phyloP scores from a whole-genome alignment of 2,797 vertebrate species.

The Muscicapa striata region DNA sequence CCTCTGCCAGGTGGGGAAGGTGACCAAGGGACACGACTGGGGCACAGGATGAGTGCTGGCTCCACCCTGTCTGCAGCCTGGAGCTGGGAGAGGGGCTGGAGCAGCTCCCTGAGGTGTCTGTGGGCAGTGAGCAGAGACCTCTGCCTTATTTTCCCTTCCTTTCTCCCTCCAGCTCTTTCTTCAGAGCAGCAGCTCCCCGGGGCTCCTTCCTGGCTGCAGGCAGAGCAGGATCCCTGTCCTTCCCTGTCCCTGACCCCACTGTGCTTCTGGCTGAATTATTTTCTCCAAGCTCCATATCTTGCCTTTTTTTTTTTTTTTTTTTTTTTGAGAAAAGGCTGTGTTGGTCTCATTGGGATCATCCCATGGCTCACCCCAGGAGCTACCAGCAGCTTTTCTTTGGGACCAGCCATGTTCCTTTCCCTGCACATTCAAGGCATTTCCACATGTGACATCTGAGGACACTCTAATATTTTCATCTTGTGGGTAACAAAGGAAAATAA shows the following conservation, averaged over 20 bases:
- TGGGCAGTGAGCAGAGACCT: background rate
- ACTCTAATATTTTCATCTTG: background rate
- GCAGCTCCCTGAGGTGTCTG: background rate
- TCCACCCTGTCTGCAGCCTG: background rate
- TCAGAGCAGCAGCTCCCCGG: background rate
- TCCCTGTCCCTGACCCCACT: background rate
- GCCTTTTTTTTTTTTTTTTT: background rate
- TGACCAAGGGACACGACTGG: background rate
- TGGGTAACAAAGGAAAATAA: background rate
- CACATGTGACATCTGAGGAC: background rate
- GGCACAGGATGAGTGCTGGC: background rate
- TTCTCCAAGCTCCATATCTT: background rate
- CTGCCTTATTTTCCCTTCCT: background rate
- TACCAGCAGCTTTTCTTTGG: background rate
- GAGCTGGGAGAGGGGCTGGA: background rate
- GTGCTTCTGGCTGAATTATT: background rate
- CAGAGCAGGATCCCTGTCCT: background rate
- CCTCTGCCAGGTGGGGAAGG: background rate
- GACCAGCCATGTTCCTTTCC: background rate
- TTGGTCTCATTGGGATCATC: background rate
- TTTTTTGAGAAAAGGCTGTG: background rate
- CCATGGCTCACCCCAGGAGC: background rate
- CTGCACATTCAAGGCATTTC: background rate
- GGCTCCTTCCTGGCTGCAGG: background rate
- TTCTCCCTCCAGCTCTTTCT: background rate